A percentile compares a stretch with the other conserved stretches of the same genome.
These are phyloP conservation scores for Papilio helenus DNA, from an alignment of 1,140 invertebrate species.

Conservation along the genomic window DNA sequence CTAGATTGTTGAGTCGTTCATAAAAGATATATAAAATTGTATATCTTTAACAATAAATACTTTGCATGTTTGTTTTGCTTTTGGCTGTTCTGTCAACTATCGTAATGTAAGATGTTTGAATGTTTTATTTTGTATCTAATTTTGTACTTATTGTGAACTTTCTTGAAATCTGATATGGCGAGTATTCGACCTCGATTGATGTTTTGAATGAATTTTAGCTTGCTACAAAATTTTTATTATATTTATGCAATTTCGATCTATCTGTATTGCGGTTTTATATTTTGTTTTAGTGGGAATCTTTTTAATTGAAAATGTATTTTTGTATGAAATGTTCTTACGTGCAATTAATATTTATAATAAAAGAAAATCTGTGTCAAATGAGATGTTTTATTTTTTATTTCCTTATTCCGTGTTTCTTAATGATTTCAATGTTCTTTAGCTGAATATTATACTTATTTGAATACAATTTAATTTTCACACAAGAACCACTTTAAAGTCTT, in stretches of 20 bases:
- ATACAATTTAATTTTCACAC: constrained; percentile 24
- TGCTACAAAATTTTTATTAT: constrained; percentile 56
- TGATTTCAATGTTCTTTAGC: not conserved
- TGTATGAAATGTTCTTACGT: constrained; percentile 81
- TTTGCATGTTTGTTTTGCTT: constrained; percentile 38
- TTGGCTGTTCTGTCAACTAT: constrained; percentile 51
- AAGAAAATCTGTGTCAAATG: constrained; percentile 67
- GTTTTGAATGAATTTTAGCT: constrained; percentile 53
- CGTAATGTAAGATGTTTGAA: constrained; percentile 39
- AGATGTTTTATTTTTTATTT: constrained; percentile 5
- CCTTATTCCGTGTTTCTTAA: too few relatives aligned
- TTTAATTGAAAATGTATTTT: constrained; percentile 82
- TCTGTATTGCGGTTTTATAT: constrained; percentile 67
- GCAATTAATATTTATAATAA: constrained; percentile 82
- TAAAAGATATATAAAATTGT: constrained; percentile 47
- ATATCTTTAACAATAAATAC: constrained; percentile 36
- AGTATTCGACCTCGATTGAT: constrained; percentile 37
- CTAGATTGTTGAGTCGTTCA: constrained; percentile 70
- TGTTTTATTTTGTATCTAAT: constrained; percentile 43
- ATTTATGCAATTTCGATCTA: constrained; percentile 55
- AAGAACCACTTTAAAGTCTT: not conserved
- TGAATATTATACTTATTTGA: constrained; percentile 21
- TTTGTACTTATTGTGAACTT: constrained; percentile 58
- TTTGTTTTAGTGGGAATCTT: constrained; percentile 76
- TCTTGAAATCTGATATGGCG: constrained; percentile 73